Evolutionary conservation across 2,888 invertebrate species (phyloP), one percentile per base, ranked within the genome.

Genomic region (Uropetala carovei): DNA sequence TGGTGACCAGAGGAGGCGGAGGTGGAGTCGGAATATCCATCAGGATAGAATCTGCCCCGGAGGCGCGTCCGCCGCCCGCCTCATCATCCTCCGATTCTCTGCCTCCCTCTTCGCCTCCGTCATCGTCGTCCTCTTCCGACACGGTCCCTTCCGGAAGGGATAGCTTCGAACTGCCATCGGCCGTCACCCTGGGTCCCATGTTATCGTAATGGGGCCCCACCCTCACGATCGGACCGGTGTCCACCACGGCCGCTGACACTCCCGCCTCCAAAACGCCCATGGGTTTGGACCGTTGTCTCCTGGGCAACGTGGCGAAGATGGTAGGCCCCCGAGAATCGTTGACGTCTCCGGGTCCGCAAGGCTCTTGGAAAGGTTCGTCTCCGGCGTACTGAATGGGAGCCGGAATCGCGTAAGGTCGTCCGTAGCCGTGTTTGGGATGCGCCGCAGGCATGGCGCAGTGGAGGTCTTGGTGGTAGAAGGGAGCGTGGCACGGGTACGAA

Each of bases 121-220:
- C 92, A 18, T 93, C 93, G 30, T 94, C 94, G 9, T 92, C 92
- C 22, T 92, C 92, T 64, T 92, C 92, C 22, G 84, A 84, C 68
- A 68, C 75, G 27, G 92, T 86, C 27, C 68, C 92, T 84, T 92
- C 92, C 7, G 92, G 92, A 93, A 98, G 96, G 58, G 98, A 98
- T 94, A 98, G 97, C 57, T 97, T 98, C 13, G 98, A 98, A 94
- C 98, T 98, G n/a, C 98, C 98, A 93, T 98, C 98, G 64, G 98
- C 98, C 14, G 98, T 98, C 92, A 98, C 98, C 93, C 98, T 96
- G 92, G 98, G 97, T 11, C 98, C 98, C 97, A 98, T 98, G 95
- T 98, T 98, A 95, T 98, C 98, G 95, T 98, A 98, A 93, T 97
- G 97, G 92, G 97, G 97, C 8, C 93, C 94, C 0, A 93, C 93